Percentiles rank a stretch among this genome's conserved stretches.
These are phyloP conservation scores for Hemaris fuciformis DNA, from an alignment of 2,888 invertebrate species.

Conservation along the genomic window DNA sequence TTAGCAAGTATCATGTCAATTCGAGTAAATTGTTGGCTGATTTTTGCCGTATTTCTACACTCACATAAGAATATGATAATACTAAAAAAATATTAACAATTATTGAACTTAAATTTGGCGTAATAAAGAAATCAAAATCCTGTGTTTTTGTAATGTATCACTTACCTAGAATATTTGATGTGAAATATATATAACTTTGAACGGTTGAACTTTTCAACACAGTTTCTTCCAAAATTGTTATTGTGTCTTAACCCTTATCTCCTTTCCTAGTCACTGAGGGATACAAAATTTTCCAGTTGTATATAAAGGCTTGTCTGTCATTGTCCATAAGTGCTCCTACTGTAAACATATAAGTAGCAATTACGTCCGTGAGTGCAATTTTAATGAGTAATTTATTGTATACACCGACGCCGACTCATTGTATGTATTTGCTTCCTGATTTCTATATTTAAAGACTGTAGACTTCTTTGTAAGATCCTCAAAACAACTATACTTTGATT, in stretches of 20 bases:
- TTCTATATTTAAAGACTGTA: not conserved
- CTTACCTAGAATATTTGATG: too few relatives aligned
- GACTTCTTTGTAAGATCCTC: not conserved
- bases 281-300: conserved; percentile 27
- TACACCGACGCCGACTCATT: not conserved
- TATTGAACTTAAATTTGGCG: too few relatives aligned
- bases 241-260: not conserved
- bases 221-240: not conserved
- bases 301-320: conserved; percentile 42
- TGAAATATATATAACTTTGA: not conserved
- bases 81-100: too few relatives aligned
- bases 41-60: too few relatives aligned
- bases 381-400: conserved; percentile 35
- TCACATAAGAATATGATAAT: too few relatives aligned
- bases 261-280: conserved; percentile 25
- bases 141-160: too few relatives aligned
- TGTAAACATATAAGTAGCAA: conserved; percentile 42
- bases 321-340: conserved; percentile 14
- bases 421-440: not conserved
- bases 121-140: too few relatives aligned
- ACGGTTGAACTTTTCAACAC: not conserved
- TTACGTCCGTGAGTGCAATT: conserved; percentile 48
- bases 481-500: not conserved
- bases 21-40: too few relatives aligned
- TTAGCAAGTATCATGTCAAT: too few relatives aligned